A percentile compares a stretch with the other conserved stretches of the same genome.
Conservation (phyloP, 2,797 vertebrate species). For the Rousettus madagascariensis region DNA sequence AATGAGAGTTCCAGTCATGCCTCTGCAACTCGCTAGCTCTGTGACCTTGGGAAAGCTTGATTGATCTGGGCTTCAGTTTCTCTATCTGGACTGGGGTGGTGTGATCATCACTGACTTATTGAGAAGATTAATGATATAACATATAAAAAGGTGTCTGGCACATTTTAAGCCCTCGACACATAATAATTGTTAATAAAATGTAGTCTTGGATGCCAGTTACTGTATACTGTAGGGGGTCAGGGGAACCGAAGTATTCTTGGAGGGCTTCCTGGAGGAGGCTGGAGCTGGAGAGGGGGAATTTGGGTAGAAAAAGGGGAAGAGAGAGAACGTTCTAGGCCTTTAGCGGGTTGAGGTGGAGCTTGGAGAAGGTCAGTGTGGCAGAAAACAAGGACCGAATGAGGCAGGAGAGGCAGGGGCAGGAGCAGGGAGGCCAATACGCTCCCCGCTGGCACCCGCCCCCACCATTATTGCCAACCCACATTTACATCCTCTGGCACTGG, state of each 20-base stretch:
- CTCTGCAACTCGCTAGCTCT: neutral
- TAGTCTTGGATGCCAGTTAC: neutral
- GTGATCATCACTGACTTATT: neutral
- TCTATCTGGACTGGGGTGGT: neutral
- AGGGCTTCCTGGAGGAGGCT: neutral
- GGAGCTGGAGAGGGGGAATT: neutral
- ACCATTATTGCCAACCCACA: too few species aligned
- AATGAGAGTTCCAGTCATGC: neutral
- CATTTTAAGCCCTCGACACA: neutral
- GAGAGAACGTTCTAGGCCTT: neutral
- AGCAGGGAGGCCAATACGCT: neutral
- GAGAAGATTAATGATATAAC: neutral
- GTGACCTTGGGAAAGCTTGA: neutral
- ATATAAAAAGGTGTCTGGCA: neutral
- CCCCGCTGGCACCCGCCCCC: accelerated
- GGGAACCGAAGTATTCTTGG: neutral
- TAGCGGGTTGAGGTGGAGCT: neutral
- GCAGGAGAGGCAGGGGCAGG: too few species aligned
- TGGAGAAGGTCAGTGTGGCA: neutral
- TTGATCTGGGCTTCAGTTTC: neutral
- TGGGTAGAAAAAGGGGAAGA: neutral
- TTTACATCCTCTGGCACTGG: neutral
- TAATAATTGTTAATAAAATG: neutral
- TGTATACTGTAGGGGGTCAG: accelerated
- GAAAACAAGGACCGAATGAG: neutral